Base-by-base conservation (phyloP, 2,797 vertebrate species). In the Cryptoprocta ferox region DNA sequence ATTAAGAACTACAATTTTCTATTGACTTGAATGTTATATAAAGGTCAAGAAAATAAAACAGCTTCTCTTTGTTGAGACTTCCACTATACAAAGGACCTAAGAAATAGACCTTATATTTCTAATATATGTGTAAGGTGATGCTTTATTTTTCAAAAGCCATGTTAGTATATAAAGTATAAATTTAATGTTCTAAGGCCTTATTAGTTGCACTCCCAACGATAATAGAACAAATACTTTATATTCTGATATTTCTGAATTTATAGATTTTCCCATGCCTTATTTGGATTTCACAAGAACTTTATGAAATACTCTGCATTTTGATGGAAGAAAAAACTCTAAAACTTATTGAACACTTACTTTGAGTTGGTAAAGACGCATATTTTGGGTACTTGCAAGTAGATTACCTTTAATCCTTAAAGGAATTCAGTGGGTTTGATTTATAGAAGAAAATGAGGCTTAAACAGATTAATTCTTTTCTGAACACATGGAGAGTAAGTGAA, bases 1-100 rank as follows among this genome's bases (percentile, higher is more conserved):
- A 97, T 97, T 97, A 97, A 97, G 66, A 97, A 91, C 68, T 94
- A 89, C 21, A 97, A 93, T 97, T 96, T 97, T 80, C 82, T 30
- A 84, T 91, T 4, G 30, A 79, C 93, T 89, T 96, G 48, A 92
- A 91, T 78, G 89, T 94, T 94, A 93, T 79, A 79, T 83, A 89
- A 93, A 96, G 86, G 86, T 96, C 59, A 93, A 96, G 89, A 73
- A 95, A 96, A 92, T 89, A 68, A 96, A 95, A 80, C 42, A 83
- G 63, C 2, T 83, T 94, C 28, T 70, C 50, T 89, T 95, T 61
- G 48, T 92, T 90, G 63, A 93, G 26, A 86, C 21, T 80, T 80
- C 28, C 5, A 86, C 37, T 80, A 75, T 14, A 84, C n/a, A 92
- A 85, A 97, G n/a, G n/a, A 18, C 8, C 5, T 21, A 87, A 85